A percentile compares a stretch with the other conserved stretches of the same genome.
phyloP scores from a whole-genome alignment of 23 tunicate genomes.

The Ciona savignyi region DNA sequence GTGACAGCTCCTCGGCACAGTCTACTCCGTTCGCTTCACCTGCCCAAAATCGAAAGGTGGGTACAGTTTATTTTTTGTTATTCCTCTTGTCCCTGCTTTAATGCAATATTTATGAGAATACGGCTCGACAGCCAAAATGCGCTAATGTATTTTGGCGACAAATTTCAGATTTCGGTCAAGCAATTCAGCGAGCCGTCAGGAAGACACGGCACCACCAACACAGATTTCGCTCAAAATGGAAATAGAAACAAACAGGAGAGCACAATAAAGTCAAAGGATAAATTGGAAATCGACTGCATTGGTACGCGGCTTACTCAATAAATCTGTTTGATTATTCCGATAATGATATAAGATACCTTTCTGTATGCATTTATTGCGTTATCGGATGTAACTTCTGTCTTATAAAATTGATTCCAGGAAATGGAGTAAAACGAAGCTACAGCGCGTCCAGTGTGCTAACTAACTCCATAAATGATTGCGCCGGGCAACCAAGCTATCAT shows the following conservation, averaged over 20 bases:
- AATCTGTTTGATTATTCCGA: no score
- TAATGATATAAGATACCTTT: no score
- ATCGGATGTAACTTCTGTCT: no score
- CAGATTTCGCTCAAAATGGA: background rate
- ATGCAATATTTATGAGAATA: conserved; percentile 9
- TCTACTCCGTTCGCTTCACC: conserved; percentile 44
- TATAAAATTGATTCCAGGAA: conserved; percentile 9
- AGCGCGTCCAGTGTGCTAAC: conserved; percentile 23
- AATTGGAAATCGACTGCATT: background rate
- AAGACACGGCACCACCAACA: background rate
- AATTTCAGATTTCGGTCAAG: background rate
- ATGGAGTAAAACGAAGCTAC: conserved; percentile 17
- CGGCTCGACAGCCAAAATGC: background rate
- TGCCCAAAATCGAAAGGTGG: conserved; percentile 23
- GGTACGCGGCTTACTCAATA: background rate
- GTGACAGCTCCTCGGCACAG: conserved; percentile 41
- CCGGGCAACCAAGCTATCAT: background rate
- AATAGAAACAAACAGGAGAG: background rate
- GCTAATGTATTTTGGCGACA: conserved; percentile 9
- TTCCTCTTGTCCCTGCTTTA: no score
- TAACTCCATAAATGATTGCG: background rate
- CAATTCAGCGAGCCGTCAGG: conserved; percentile 6
- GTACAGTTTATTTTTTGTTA: no score
- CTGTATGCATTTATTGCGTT: no score
- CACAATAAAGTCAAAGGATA: background rate